Conservation (phyloP, 2,888 invertebrate species). For the Cephonodes hylas region DNA sequence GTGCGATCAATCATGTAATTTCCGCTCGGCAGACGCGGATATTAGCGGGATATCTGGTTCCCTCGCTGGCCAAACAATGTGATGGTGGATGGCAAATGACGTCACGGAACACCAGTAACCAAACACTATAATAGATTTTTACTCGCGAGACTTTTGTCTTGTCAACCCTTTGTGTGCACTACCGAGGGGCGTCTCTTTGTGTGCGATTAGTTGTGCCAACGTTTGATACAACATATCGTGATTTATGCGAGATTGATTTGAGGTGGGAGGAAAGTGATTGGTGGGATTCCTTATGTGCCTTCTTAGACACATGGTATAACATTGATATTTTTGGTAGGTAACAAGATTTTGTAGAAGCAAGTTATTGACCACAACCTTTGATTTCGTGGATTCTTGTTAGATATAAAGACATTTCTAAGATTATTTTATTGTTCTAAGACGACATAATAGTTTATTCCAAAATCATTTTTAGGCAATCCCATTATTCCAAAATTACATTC, state of each 20-base stretch:
- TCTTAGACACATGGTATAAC: too few relatives aligned
- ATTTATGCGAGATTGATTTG: neutral
- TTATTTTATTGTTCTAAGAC: too few relatives aligned
- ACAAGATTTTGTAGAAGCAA: too few relatives aligned
- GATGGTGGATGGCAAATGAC: neutral
- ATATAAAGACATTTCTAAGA: too few relatives aligned
- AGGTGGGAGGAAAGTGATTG: neutral
- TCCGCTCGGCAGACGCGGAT: neutral
- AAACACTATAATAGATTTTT: slow-evolving; percentile 7
- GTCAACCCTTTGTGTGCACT: neutral
- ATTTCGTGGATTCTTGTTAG: too few relatives aligned
- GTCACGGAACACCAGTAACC: slow-evolving; percentile 2
- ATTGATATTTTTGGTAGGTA: too few relatives aligned
- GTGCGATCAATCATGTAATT: neutral
- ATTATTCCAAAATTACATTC: too few relatives aligned
- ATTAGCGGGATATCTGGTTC: slow-evolving; percentile 4
- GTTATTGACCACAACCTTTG: too few relatives aligned
- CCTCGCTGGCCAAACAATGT: neutral
- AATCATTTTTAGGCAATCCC: too few relatives aligned
- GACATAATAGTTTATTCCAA: too few relatives aligned
- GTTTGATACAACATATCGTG: neutral
- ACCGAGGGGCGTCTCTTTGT: neutral
- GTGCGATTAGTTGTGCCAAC: neutral
- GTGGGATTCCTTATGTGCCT: neutral
- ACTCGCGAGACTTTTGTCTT: neutral